phyloP scores from a whole-genome alignment of 92 coral and sea anemone genomes.

The Epizoanthus stellaris region DNA sequence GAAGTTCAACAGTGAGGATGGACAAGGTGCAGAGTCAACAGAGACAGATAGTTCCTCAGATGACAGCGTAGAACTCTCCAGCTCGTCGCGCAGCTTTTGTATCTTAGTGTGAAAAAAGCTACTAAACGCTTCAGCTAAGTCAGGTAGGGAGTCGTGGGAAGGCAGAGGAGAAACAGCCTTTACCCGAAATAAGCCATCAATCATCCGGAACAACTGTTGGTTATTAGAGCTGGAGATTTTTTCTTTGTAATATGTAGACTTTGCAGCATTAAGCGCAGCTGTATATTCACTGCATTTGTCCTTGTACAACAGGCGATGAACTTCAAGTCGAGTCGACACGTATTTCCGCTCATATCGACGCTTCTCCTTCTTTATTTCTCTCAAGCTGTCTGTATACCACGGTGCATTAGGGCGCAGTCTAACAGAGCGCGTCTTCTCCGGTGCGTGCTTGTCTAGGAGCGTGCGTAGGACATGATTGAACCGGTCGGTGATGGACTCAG shows the following conservation, averaged over 20 bases:
- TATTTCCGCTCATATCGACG: conserved; percentile 32
- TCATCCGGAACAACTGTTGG: no score
- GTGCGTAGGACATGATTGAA: conserved; percentile 27
- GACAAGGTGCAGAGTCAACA: not conserved
- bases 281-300: conserved; percentile 31
- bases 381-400: conserved; percentile 23
- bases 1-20: no score
- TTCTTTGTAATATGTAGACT: not conserved
- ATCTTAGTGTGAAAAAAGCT: conserved; percentile 2
- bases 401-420: conserved; percentile 49
- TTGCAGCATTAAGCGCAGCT: conserved; percentile 20
- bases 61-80: not conserved
- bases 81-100: conserved; percentile 8
- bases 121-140: conserved; percentile 23
- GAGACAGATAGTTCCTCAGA: not conserved
- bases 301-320: conserved; percentile 34
- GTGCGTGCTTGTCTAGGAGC: conserved; percentile 40
- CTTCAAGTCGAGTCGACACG: conserved; percentile 21
- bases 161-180: no score
- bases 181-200: no score
- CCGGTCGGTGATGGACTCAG: conserved; percentile 28
- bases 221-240: no score
- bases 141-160: no score
- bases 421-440: conserved; percentile 16
- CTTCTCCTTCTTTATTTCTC: conserved; percentile 9